These are phyloP conservation scores for Esox lucius DNA, from an alignment of 2,797 vertebrate species.

Conservation along the genomic window DNA sequence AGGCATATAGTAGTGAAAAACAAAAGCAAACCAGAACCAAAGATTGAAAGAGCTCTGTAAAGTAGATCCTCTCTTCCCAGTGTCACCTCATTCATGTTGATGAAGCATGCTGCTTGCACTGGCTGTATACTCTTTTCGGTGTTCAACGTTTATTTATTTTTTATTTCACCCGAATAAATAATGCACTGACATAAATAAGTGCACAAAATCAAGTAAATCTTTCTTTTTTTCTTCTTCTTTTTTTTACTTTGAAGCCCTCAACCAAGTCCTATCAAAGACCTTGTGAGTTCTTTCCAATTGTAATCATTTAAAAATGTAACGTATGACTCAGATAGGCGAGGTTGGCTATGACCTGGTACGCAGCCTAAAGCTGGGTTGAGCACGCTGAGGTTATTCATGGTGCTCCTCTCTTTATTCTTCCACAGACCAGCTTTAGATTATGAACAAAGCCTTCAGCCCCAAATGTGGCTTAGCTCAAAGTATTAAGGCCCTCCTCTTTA, in stretches of 20 bases:
- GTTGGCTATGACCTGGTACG: conserved; percentile 59
- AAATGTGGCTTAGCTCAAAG: conserved; percentile 75
- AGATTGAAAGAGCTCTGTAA: conserved; percentile 53
- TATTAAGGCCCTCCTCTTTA: conserved; percentile 62
- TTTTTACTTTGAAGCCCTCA: conserved; percentile 45
- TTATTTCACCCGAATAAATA: conserved; percentile 52
- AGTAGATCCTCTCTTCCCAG: conserved; percentile 47
- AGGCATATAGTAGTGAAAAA: conserved; percentile 41
- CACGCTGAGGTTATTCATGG: conserved; percentile 74
- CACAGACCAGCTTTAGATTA: conserved; percentile 76
- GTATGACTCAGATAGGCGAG: conserved; percentile 64
- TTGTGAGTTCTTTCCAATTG: conserved; percentile 64
- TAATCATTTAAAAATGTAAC: conserved; percentile 59
- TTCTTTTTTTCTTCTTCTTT: conserved; percentile 6
- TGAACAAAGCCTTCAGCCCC: conserved; percentile 66
- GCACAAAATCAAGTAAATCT: conserved; percentile 52
- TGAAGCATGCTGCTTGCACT: conserved; percentile 46
- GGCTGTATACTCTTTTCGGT: conserved; percentile 54
- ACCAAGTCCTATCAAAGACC: conserved; percentile 63
- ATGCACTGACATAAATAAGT: conserved; percentile 59
- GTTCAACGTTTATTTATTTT: conserved; percentile 44
- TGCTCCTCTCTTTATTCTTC: conserved; percentile 70
- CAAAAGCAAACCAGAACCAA: conserved; percentile 36
- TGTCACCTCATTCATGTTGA: conserved; percentile 66
- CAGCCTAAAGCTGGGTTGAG: conserved; percentile 54